Percentiles rank a stretch among this genome's conserved stretches.
phyloP scores from a whole-genome alignment of 2,797 vertebrate species.

The Poeciliopsis gracilis region DNA sequence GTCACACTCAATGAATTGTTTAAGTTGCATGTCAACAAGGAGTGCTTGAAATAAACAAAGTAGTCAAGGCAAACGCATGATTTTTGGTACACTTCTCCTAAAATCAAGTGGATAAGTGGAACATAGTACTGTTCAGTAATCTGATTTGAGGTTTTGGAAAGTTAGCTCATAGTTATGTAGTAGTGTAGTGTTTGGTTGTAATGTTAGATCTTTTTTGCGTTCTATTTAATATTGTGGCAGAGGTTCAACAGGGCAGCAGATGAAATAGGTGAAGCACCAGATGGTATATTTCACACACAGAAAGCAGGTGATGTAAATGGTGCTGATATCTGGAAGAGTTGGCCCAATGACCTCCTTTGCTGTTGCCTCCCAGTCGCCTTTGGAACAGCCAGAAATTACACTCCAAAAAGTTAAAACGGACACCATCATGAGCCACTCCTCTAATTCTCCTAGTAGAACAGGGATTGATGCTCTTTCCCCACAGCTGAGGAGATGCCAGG shows the following conservation, averaged over 20 bases:
- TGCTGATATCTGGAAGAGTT: neutral
- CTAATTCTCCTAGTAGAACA: neutral
- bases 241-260: neutral
- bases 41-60: too few species aligned
- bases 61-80: too few species aligned
- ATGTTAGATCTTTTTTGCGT: too few species aligned
- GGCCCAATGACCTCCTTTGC: neutral
- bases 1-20: too few species aligned
- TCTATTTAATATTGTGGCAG: too few species aligned
- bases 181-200: too few species aligned
- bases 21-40: too few species aligned
- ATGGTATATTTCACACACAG: neutral
- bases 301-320: neutral
- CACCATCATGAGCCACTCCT: neutral
- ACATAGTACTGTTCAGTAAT: too few species aligned
- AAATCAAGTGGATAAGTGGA: too few species aligned
- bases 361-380: neutral
- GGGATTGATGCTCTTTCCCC: neutral
- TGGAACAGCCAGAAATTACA: neutral
- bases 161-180: too few species aligned
- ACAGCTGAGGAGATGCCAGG: neutral
- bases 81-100: too few species aligned
- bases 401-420: neutral
- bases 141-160: too few species aligned
- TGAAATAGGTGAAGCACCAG: neutral